Conservation (phyloP, 2,797 vertebrate genomes). For the Apodemus agrarius region DNA sequence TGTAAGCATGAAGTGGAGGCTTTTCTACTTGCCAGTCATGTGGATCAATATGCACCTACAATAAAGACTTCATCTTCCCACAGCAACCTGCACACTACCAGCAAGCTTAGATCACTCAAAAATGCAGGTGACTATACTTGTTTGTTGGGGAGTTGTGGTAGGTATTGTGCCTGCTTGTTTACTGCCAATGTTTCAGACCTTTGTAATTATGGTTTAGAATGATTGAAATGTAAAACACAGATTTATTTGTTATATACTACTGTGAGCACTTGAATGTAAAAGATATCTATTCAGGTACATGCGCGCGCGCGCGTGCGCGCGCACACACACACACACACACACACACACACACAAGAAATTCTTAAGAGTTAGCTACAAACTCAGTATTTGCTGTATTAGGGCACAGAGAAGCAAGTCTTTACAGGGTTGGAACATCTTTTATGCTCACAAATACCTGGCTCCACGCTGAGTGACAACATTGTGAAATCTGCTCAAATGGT, state of each 20-base stretch:
- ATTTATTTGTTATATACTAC: not conserved
- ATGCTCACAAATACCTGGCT: not conserved
- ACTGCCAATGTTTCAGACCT: not conserved
- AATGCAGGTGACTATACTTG: not conserved
- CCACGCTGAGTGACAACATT: not conserved
- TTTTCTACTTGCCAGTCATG: not conserved
- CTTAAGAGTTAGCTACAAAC: not conserved
- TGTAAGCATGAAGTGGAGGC: not conserved
- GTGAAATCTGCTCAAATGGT: not conserved
- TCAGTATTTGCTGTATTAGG: conserved; percentile 14
- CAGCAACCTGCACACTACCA: not conserved
- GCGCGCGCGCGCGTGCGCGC: no score
- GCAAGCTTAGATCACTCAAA: not conserved
- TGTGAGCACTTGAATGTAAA: not conserved
- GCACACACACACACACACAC: no score
- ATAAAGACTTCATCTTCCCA: not conserved
- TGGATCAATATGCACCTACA: not conserved
- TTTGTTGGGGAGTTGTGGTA: not conserved
- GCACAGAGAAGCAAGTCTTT: conserved; percentile 6
- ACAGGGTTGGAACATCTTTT: not conserved
- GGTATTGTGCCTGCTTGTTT: not conserved
- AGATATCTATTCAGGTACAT: not conserved
- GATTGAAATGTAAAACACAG: not conserved
- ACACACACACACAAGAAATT: not conserved
- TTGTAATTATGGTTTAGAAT: conserved; percentile 12